Conservation (phyloP, 2,113 vertebrate genomes). For the Noturus placidus region DNA sequence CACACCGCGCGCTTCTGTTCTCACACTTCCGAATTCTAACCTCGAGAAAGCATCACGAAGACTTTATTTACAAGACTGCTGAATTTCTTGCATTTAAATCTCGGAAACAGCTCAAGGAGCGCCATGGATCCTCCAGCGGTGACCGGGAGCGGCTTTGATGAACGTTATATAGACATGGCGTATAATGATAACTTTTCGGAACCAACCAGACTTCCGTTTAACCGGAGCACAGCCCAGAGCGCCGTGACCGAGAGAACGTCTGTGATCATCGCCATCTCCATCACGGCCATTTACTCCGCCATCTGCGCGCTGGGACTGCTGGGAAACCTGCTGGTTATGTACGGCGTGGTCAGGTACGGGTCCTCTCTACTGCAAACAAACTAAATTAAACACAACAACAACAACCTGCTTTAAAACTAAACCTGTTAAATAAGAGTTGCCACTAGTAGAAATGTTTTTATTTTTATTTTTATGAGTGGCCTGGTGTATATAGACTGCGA, state of each 20-base stretch:
- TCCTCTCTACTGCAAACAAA: neutral
- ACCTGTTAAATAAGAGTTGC: neutral
- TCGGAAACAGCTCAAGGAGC: neutral
- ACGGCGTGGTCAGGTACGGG: slow-evolving; percentile 87
- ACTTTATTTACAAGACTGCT: neutral
- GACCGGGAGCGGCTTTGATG: slow-evolving; percentile 58
- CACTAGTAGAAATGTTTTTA: neutral
- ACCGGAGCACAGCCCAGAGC: slow-evolving; percentile 60
- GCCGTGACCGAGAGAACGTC: slow-evolving; percentile 67
- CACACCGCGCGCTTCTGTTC: neutral
- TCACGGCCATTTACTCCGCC: slow-evolving; percentile 89
- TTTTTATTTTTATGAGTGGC: neutral
- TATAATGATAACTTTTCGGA: slow-evolving; percentile 65
- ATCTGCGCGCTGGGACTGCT: slow-evolving; percentile 92
- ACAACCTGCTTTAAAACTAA: neutral
- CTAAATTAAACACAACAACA: neutral
- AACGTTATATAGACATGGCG: slow-evolving; percentile 61
- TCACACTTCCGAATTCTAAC: neutral
- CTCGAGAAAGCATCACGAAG: neutral
- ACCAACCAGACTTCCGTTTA: slow-evolving; percentile 52
- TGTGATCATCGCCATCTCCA: slow-evolving; percentile 82
- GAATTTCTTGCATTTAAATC: neutral
- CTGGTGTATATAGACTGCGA: neutral
- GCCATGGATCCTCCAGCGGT: slow-evolving; percentile 74
- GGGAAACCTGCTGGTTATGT: slow-evolving; percentile 94